Base-by-base conservation (phyloP, 2,113 vertebrate genomes). In the Pipa parva region DNA sequence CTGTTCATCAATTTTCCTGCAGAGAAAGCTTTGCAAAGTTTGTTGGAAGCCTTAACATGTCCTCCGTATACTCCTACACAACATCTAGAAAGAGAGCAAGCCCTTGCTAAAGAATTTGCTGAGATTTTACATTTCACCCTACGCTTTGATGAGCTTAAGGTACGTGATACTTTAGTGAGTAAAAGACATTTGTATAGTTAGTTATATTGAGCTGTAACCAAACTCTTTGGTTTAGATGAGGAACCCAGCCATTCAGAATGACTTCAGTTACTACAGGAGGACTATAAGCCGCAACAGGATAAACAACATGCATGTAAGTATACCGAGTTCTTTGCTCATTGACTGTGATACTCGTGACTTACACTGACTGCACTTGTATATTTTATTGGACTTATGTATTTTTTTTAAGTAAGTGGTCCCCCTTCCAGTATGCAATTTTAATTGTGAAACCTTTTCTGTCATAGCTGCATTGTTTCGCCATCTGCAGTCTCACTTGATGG, bases 81-180 rank as follows among this genome's bases (percentile, higher is more conserved):
- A 71, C 97, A 99, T 75, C 85, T 99, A 85, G 97, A 99, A 83
- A 87, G 91, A 56, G 95, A 99, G 69, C 97, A 99, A 76, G 97
- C 97, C 3, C 81, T 99, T 59, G 97, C 97, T 0, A 99, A 99
- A 80, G 95, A 99, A 78, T 99, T 99, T 18, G 97, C 97, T 0
- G 95, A 99, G 82, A 99, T 99, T 76, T 86, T 99, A 17, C 97
- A 99, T 86, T 99, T 99, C 78, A 99, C 97, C 1, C 92, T 99
- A 26, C 93, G 95, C 68, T 99, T 99, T 6, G 96, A 99, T 73
- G 97, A 99, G 63, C 92, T 99, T 49, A 99, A 99, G 97, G 97
- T 98, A 65, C 77, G 73, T n/a, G 15, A 5, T 17, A 10, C 31
- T 20, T 13, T 4, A 12, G 2, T 24, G 1, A 1, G 11, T 13